A percentile compares a stretch with the other conserved stretches of the same genome.
phyloP scores from a whole-genome alignment of 1,140 invertebrate genomes.

The Drosophila varians region DNA sequence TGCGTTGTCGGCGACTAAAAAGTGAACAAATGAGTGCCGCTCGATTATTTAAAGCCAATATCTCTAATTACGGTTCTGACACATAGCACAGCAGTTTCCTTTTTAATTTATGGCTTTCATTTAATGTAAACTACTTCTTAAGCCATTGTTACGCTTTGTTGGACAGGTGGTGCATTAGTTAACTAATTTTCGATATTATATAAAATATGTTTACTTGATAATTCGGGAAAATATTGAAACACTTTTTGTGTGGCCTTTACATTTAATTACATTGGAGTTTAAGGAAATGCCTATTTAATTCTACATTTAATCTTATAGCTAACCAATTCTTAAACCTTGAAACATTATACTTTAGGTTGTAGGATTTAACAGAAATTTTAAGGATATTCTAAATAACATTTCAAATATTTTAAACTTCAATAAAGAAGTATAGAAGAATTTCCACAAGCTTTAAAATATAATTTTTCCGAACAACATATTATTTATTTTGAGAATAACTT shows the following conservation, averaged over 20 bases:
- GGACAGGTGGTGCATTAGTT: conserved; percentile 67
- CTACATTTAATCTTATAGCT: too few relatives aligned
- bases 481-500: background rate
- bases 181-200: conserved; percentile 31
- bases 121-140: conserved; percentile 63
- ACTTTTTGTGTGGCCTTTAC: too few relatives aligned
- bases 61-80: conserved; percentile 77
- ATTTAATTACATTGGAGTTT: too few relatives aligned
- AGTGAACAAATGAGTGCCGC: conserved; percentile 62
- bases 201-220: conserved; percentile 6
- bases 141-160: conserved; percentile 58
- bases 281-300: too few relatives aligned
- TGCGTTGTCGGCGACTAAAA: conserved; percentile 74
- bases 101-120: conserved; percentile 71
- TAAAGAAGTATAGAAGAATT: too few relatives aligned
- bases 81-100: conserved; percentile 66
- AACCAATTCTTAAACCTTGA: too few relatives aligned
- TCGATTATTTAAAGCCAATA: conserved; percentile 69
- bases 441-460: too few relatives aligned
- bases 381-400: too few relatives aligned
- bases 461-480: too few relatives aligned
- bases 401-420: too few relatives aligned
- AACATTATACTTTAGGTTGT: too few relatives aligned
- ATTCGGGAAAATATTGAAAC: conserved; percentile 1
- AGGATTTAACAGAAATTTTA: too few relatives aligned